A percentile compares a stretch with the other conserved stretches of the same genome.
phyloP scores from a whole-genome alignment of 2,888 invertebrate species.

The Agrochola litura region DNA sequence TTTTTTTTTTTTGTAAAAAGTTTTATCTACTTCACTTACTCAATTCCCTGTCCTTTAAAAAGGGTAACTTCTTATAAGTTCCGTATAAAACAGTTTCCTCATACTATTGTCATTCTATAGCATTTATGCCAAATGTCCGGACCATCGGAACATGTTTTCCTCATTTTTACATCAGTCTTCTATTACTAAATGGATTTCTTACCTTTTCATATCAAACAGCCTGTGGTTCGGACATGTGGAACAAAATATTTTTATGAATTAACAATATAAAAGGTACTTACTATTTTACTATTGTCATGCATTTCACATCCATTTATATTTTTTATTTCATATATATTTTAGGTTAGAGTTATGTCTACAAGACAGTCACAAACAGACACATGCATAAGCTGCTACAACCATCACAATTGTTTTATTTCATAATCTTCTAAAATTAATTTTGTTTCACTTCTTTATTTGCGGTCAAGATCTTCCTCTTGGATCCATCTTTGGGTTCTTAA shows the following conservation, averaged over 20 bases:
- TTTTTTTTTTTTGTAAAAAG: no score
- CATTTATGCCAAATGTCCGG: slow-evolving; percentile 45
- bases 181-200: slow-evolving; percentile 53
- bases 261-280: slow-evolving; percentile 21
- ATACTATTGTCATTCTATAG: slow-evolving; percentile 25
- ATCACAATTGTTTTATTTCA: neutral
- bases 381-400: slow-evolving; percentile 28
- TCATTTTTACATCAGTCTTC: slow-evolving; percentile 31
- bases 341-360: slow-evolving; percentile 4
- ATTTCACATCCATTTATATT: slow-evolving; percentile 13
- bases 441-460: neutral
- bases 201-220: slow-evolving; percentile 65
- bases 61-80: neutral
- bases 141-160: slow-evolving; percentile 37
- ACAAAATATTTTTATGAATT: slow-evolving; percentile 59
- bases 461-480: neutral
- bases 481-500: neutral
- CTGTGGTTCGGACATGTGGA: slow-evolving; percentile 65
- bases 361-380: slow-evolving; percentile 10
- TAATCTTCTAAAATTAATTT: no score
- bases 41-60: neutral
- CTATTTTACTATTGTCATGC: slow-evolving; percentile 43
- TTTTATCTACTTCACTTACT: slow-evolving; percentile 1
- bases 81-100: slow-evolving; percentile 28
- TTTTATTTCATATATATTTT: no score